Conservation (phyloP, 2,113 vertebrate genomes). For the Podilymbus podiceps region DNA sequence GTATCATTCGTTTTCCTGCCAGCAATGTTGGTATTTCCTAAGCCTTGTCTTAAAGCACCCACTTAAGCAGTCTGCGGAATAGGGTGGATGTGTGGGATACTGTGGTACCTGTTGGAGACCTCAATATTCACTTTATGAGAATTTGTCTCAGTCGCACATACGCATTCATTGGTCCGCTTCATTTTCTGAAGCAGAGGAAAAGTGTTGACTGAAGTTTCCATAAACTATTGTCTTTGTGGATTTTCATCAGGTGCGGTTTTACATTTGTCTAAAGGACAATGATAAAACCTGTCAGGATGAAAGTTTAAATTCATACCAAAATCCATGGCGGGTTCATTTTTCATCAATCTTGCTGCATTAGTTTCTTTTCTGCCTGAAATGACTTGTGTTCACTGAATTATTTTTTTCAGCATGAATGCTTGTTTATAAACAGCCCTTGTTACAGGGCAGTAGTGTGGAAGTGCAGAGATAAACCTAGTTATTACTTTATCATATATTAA, state of each 20-base stretch:
- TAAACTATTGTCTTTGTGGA: background rate
- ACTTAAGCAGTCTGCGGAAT: background rate
- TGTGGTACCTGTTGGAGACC: background rate
- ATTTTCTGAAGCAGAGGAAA: background rate
- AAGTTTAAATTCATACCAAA: background rate
- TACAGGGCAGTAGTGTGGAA: background rate
- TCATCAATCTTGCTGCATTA: background rate
- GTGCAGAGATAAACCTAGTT: constrained; percentile 8
- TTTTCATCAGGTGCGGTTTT: background rate
- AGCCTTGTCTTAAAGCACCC: background rate
- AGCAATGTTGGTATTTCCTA: background rate
- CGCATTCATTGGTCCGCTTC: background rate
- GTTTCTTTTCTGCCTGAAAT: background rate
- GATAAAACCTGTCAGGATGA: background rate
- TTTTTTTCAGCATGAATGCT: background rate
- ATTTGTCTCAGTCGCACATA: background rate
- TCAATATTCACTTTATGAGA: background rate
- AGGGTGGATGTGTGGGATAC: background rate
- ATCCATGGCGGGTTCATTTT: background rate
- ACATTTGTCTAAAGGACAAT: background rate
- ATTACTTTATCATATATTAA: constrained; percentile 56
- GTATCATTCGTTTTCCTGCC: background rate
- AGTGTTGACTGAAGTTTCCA: background rate
- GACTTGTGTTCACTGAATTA: background rate
- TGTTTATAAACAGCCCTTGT: constrained; percentile 8